Percentiles rank a stretch among this genome's conserved stretches.
Conservation (phyloP, 2,888 invertebrate species). For the Nephrocerus scutellatus region DNA sequence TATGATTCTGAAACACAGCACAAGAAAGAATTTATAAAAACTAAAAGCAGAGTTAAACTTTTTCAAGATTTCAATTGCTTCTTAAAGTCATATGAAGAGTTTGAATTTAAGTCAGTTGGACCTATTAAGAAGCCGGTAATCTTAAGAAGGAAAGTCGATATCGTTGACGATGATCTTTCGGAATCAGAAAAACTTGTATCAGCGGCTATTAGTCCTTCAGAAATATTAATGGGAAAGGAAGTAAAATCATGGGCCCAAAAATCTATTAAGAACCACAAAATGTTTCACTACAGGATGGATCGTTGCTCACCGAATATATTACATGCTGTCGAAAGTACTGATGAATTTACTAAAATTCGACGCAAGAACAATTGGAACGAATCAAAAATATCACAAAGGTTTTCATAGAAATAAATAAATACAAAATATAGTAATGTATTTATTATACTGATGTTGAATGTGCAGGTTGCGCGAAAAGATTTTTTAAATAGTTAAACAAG, state of each 20-base stretch:
- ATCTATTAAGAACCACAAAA: conserved; percentile 24
- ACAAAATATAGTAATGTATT: conserved; percentile 1
- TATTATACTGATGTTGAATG: not conserved
- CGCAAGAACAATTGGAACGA: conserved; percentile 36
- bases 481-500: conserved; percentile 20
- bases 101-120: conserved; percentile 26
- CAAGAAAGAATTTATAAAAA: conserved; percentile 1
- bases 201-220: conserved; percentile 25
- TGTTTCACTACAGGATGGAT: conserved; percentile 28
- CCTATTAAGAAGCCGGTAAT: conserved; percentile 28
- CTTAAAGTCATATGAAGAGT: conserved; percentile 30
- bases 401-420: conserved; percentile 14
- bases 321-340: conserved; percentile 24
- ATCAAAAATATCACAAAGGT: conserved; percentile 28
- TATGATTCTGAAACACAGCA: not conserved
- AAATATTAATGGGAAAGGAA: conserved; percentile 27
- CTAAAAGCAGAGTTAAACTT: conserved; percentile 25
- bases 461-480: conserved; percentile 8
- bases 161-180: conserved; percentile 10
- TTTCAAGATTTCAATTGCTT: conserved; percentile 29
- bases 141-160: conserved; percentile 23
- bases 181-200: conserved; percentile 8
- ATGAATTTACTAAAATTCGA: conserved; percentile 32
- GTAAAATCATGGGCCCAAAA: conserved; percentile 28
- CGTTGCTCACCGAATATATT: conserved; percentile 16